Percentiles rank a stretch among this genome's conserved stretches.
phyloP scores from a whole-genome alignment of 1,140 invertebrate genomes.

The Drosophila subpulchrella region DNA sequence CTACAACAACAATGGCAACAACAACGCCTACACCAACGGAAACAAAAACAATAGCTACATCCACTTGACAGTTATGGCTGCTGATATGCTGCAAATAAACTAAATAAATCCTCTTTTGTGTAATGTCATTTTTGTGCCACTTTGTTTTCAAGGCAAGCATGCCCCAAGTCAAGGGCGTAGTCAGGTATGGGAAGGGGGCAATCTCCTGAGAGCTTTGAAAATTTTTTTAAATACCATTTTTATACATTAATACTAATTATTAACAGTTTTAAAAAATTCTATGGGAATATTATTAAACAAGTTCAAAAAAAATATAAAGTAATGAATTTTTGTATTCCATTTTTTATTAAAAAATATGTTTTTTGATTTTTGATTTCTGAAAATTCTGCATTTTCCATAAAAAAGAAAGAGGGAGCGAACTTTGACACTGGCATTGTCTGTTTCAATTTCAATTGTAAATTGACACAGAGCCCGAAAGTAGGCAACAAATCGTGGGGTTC shows the following conservation, averaged over 20 bases:
- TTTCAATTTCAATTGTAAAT: constrained; percentile 55
- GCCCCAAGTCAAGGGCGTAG: too few relatives aligned
- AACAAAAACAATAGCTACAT: constrained; percentile 43
- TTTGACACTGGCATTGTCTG: constrained; percentile 6
- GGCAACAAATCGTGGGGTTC: constrained; percentile 14
- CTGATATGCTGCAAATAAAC: constrained; percentile 81
- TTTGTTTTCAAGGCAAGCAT: constrained; percentile 32
- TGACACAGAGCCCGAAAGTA: constrained; percentile 37
- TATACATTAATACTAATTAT: too few relatives aligned
- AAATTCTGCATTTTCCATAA: background rate
- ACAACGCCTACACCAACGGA: background rate
- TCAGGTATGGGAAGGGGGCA: too few relatives aligned
- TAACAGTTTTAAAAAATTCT: too few relatives aligned
- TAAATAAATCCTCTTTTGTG: constrained; percentile 78
- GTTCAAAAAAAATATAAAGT: too few relatives aligned
- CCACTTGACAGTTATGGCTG: constrained; percentile 79
- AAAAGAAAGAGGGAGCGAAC: background rate
- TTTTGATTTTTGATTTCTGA: too few relatives aligned
- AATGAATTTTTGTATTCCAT: too few relatives aligned
- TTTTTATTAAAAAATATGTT: too few relatives aligned
- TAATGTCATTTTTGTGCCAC: constrained; percentile 71
- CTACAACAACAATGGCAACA: constrained; percentile 6
- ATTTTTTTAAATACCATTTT: too few relatives aligned
- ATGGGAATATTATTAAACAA: too few relatives aligned
- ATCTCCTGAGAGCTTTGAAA: too few relatives aligned